A percentile compares a stretch with the other conserved stretches of the same genome.
These are phyloP conservation scores for Danaus plexippus DNA, from an alignment of 1,140 invertebrate species.

Conservation along the genomic window DNA sequence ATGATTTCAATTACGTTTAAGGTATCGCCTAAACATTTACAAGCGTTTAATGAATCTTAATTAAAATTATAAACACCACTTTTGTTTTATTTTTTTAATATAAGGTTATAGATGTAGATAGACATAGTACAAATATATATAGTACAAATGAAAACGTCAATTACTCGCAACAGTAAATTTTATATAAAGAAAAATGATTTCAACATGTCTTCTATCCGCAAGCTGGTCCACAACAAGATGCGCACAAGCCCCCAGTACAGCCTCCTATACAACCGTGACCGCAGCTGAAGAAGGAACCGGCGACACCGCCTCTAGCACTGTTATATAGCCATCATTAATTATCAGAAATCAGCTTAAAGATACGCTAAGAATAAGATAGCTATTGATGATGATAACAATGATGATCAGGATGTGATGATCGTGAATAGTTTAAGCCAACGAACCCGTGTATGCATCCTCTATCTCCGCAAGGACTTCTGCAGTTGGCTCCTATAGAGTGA, in stretches of 20 bases:
- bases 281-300: slow-evolving; percentile 55
- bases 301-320: slow-evolving; percentile 47
- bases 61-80: slow-evolving; percentile 3
- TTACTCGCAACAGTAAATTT: neutral
- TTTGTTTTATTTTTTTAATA: slow-evolving; percentile 19
- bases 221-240: slow-evolving; percentile 39
- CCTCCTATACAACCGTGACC: slow-evolving; percentile 56
- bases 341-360: neutral
- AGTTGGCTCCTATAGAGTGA: slow-evolving; percentile 37
- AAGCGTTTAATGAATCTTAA: no score
- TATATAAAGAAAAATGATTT: neutral
- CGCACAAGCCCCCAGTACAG: slow-evolving; percentile 49
- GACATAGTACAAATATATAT: slow-evolving; percentile 12
- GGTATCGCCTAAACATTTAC: no score
- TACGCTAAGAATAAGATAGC: neutral
- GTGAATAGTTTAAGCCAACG: slow-evolving; percentile 4
- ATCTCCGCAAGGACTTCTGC: slow-evolving; percentile 36
- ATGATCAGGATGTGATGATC: neutral
- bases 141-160: neutral
- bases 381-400: neutral
- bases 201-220: neutral
- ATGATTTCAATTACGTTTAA: no score
- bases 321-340: neutral
- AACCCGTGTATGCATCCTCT: slow-evolving; percentile 48
- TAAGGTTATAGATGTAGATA: slow-evolving; percentile 17